These are phyloP conservation scores for Sceloporus tristichus DNA, from an alignment of 2,113 vertebrate species.

Conservation along the genomic window DNA sequence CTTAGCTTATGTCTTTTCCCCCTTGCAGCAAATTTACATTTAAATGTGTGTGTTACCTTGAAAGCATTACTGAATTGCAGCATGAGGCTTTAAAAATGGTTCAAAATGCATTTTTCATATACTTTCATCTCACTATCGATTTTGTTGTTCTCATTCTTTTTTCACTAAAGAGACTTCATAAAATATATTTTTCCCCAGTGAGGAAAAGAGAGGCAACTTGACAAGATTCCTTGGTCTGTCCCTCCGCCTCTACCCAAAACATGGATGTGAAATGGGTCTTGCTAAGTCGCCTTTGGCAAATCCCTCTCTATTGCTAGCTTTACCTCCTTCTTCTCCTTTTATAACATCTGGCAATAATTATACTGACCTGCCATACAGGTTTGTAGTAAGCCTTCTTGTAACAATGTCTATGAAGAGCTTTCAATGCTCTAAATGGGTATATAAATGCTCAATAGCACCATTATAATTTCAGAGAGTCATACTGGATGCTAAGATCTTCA, in stretches of 20 bases:
- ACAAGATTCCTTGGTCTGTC: constrained; percentile 42
- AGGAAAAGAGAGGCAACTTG: constrained; percentile 64
- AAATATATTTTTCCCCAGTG: constrained; percentile 60
- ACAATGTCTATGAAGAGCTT: neutral
- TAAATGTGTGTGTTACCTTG: constrained; percentile 67
- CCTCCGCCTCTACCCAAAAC: neutral
- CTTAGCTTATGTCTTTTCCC: constrained; percentile 52
- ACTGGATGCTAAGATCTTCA: constrained; percentile 3
- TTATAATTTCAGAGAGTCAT: neutral
- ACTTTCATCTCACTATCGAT: constrained; percentile 79
- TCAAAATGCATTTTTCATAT: constrained; percentile 82
- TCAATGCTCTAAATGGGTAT: neutral
- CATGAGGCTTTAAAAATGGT: constrained; percentile 37
- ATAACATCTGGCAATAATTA: neutral
- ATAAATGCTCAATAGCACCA: neutral
- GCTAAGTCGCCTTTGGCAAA: neutral
- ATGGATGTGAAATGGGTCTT: neutral
- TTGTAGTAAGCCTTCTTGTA: neutral
- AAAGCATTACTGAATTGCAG: constrained; percentile 73
- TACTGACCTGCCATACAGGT: neutral
- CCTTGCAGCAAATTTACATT: constrained; percentile 72
- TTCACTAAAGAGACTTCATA: constrained; percentile 72
- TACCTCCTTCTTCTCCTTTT: neutral
- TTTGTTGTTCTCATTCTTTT: constrained; percentile 75
- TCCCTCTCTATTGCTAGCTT: no score